phyloP scores from a whole-genome alignment of 1,140 invertebrate genomes.

The Philotrypesis tridentata region DNA sequence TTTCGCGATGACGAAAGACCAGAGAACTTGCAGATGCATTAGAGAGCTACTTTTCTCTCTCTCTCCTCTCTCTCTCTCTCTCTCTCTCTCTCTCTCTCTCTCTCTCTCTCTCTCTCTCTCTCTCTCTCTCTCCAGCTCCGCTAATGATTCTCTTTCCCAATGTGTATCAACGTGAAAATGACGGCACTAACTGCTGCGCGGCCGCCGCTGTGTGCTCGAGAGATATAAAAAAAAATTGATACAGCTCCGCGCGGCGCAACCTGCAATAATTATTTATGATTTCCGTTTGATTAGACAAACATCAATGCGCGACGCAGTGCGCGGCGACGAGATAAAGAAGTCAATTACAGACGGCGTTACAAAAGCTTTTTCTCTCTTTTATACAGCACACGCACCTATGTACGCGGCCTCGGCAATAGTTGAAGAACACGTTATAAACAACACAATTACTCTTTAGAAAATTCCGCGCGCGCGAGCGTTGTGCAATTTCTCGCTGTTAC shows the following conservation, averaged over 20 bases:
- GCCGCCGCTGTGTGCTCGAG: neutral
- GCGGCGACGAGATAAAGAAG: neutral
- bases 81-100: too few species aligned
- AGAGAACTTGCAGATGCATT: neutral
- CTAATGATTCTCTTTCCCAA: neutral
- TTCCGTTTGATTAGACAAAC: neutral
- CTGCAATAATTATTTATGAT: neutral
- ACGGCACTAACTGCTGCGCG: neutral
- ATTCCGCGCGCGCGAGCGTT: neutral
- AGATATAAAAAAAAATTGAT: neutral
- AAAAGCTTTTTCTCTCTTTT: neutral
- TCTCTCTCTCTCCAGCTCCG: too few species aligned
- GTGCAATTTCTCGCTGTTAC: neutral
- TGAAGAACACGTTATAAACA: constrained; percentile 11
- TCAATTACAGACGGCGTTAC: neutral
- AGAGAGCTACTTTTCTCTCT: neutral
- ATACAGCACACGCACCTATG: neutral
- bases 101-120: too few species aligned
- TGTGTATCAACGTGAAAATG: neutral
- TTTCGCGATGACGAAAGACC: too few species aligned
- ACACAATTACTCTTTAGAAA: constrained; percentile 5
- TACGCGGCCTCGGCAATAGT: neutral
- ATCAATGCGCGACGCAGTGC: neutral
- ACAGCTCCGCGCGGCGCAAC: neutral
- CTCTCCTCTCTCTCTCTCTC: too few species aligned